Conservation (phyloP, 2,797 vertebrate genomes). For the Hippocampus kuda region DNA sequence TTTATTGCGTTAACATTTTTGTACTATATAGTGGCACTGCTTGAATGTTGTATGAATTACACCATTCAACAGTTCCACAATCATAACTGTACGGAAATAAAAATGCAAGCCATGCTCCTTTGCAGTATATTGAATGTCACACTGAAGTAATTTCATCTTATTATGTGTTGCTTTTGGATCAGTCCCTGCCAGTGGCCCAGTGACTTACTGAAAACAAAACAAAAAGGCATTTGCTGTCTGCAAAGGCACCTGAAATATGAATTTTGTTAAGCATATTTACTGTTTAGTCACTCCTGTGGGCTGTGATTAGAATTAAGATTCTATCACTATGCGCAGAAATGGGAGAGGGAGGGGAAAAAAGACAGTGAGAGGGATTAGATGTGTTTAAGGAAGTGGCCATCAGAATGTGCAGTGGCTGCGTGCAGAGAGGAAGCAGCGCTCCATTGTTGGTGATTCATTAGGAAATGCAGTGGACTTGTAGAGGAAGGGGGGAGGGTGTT, state of each 20-base stretch:
- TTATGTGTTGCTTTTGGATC: too few species aligned
- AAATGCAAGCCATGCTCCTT: too few species aligned
- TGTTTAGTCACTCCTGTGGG: slow-evolving; percentile 7
- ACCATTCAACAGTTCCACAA: too few species aligned
- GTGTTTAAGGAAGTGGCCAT: slow-evolving; percentile 29
- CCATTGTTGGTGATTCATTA: slow-evolving; percentile 42
- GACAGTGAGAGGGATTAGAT: background rate
- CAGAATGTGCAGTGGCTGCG: slow-evolving; percentile 19
- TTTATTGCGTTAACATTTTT: too few species aligned
- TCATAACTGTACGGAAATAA: too few species aligned
- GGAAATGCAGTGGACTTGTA: slow-evolving; percentile 38
- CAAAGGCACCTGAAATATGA: background rate
- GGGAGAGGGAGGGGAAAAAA: slow-evolving; percentile 6
- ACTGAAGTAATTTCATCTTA: too few species aligned
- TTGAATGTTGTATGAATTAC: too few species aligned
- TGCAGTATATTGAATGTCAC: too few species aligned
- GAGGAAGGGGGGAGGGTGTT: slow-evolving; percentile 14
- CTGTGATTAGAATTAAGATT: slow-evolving; percentile 18
- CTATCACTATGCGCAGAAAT: background rate
- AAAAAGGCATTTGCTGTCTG: background rate
- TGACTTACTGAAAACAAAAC: background rate
- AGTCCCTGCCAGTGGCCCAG: too few species aligned
- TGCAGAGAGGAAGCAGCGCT: slow-evolving; percentile 40
- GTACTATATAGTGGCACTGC: too few species aligned
- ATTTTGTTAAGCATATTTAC: slow-evolving; percentile 15